Conservation (phyloP, 2,888 invertebrate genomes). For the Monoplex corrugatus region DNA sequence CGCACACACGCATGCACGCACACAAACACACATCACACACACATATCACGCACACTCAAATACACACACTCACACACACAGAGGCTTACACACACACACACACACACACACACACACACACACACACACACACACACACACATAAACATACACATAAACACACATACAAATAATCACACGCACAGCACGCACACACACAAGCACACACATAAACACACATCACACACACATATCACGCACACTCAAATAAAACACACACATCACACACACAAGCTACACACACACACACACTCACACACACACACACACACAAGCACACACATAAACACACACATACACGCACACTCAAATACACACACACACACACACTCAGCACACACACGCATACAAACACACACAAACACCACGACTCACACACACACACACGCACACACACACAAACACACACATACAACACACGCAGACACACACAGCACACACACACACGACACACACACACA, state of each 20-base stretch:
- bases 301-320: background rate
- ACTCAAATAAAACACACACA: too few relatives aligned
- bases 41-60: background rate
- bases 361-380: background rate
- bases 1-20: background rate
- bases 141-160: conserved; percentile 3
- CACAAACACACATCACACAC: background rate
- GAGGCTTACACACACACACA: background rate
- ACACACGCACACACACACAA: background rate
- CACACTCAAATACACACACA: background rate
- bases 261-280: background rate
- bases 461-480: background rate
- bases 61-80: background rate
- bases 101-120: background rate
- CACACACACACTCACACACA: background rate
- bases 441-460: too few relatives aligned
- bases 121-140: background rate
- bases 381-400: background rate
- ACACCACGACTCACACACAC: conserved; percentile 10
- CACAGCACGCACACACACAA: background rate
- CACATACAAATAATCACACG: background rate
- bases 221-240: background rate
- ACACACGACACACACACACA: background rate
- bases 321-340: background rate
- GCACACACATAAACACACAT: background rate